A percentile compares a stretch with the other conserved stretches of the same genome.
Evolutionary conservation across 2,888 invertebrate species (phyloP).

Genomic region (Scaptomyza parva): DNA sequence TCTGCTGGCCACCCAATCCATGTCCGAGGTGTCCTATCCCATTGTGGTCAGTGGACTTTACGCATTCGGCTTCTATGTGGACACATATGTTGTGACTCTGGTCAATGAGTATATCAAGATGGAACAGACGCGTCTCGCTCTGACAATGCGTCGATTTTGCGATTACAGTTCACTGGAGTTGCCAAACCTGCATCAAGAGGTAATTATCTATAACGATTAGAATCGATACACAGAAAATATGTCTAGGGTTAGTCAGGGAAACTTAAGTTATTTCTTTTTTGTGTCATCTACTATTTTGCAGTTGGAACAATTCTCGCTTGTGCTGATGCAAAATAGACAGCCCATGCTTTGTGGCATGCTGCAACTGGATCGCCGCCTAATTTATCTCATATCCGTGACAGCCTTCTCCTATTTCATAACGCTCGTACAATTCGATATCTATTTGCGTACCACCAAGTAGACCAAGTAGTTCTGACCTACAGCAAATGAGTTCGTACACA

Average conservation of each 20-base stretch:
- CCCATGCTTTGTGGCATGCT: slow-evolving; percentile 74
- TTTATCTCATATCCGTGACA: slow-evolving; percentile 71
- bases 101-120: slow-evolving; percentile 71
- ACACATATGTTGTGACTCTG: slow-evolving; percentile 73
- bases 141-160: slow-evolving; percentile 61
- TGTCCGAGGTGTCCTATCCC: slow-evolving; percentile 41
- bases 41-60: slow-evolving; percentile 65
- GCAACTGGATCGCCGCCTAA: slow-evolving; percentile 68
- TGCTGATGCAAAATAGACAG: slow-evolving; percentile 48
- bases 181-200: slow-evolving; percentile 63
- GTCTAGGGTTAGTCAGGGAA: no score
- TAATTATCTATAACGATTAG: slow-evolving; percentile 21
- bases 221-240: no score
- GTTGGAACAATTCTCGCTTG: slow-evolving; percentile 71
- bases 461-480: no score
- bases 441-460: slow-evolving; percentile 46
- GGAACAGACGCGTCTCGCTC: slow-evolving; percentile 54
- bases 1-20: slow-evolving; percentile 63
- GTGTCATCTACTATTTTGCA: slow-evolving; percentile 25
- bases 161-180: slow-evolving; percentile 42
- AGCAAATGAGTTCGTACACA: not conserved
- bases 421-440: slow-evolving; percentile 75
- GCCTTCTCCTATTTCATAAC: slow-evolving; percentile 79
- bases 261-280: not conserved
- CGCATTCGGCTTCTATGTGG: slow-evolving; percentile 73